A percentile compares a stretch with the other conserved stretches of the same genome.
phyloP scores from a whole-genome alignment of 2,888 invertebrate genomes.

The Cryptus viduatorius region DNA sequence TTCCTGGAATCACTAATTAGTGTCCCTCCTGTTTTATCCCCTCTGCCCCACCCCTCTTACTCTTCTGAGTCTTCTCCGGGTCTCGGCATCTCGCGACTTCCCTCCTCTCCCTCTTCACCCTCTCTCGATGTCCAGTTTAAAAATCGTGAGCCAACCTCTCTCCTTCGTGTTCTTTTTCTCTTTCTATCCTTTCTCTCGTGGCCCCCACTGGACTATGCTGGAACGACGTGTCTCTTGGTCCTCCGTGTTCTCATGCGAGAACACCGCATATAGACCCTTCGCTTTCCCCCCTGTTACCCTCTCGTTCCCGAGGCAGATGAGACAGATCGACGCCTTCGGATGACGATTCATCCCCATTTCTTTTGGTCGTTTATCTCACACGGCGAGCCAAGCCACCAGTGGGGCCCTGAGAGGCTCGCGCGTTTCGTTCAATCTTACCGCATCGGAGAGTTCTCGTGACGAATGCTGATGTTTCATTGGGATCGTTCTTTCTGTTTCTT shows the following conservation, averaged over 20 bases:
- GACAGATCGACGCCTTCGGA: slow-evolving; percentile 79
- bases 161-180: slow-evolving; percentile 44
- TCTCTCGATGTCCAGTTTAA: slow-evolving; percentile 72
- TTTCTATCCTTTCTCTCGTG: slow-evolving; percentile 18
- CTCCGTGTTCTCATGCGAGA: slow-evolving; percentile 27
- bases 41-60: slow-evolving; percentile 73
- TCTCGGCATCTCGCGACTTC: slow-evolving; percentile 76
- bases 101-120: slow-evolving; percentile 67
- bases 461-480: slow-evolving; percentile 25
- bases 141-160: slow-evolving; percentile 77
- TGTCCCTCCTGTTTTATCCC: slow-evolving; percentile 84
- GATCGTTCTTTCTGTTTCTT: slow-evolving; percentile 20
- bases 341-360: slow-evolving; percentile 77
- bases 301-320: slow-evolving; percentile 65
- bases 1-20: slow-evolving; percentile 85
- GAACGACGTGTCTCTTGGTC: slow-evolving; percentile 49
- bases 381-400: slow-evolving; percentile 27
- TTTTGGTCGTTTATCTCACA: slow-evolving; percentile 68
- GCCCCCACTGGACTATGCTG: slow-evolving; percentile 31
- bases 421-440: slow-evolving; percentile 56
- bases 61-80: slow-evolving; percentile 69
- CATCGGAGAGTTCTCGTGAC: slow-evolving; percentile 28
- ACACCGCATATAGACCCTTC: not conserved
- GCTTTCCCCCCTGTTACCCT: not conserved
- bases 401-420: slow-evolving; percentile 46